Conservation (phyloP, 2,113 vertebrate genomes). For the Fregata magnificens region DNA sequence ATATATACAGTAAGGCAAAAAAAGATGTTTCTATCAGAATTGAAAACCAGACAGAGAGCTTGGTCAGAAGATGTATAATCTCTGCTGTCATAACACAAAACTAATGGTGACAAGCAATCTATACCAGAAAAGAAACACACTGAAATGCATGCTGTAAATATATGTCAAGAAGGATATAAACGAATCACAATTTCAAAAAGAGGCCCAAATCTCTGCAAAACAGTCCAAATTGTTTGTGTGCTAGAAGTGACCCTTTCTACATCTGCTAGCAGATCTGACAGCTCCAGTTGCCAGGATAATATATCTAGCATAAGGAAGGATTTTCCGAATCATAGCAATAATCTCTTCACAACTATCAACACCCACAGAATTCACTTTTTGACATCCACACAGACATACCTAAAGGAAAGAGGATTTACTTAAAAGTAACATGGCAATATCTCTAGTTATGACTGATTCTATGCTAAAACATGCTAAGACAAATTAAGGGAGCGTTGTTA, state of each 20-base stretch:
- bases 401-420: background rate
- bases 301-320: slow-evolving; percentile 11
- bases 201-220: slow-evolving; percentile 27
- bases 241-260: slow-evolving; percentile 39
- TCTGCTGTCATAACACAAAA: slow-evolving; percentile 47
- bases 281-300: slow-evolving; percentile 26
- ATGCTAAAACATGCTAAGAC: background rate
- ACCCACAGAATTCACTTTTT: slow-evolving; percentile 30
- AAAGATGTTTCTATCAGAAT: background rate
- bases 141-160: slow-evolving; percentile 22
- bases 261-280: slow-evolving; percentile 36
- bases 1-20: background rate
- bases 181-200: background rate
- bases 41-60: background rate
- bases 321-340: slow-evolving; percentile 57
- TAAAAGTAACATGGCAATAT: background rate
- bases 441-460: background rate
- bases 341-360: slow-evolving; percentile 57
- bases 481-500: background rate
- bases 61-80: slow-evolving; percentile 28
- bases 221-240: slow-evolving; percentile 27
- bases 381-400: background rate
- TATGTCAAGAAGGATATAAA: slow-evolving; percentile 25
- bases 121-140: background rate
- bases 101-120: slow-evolving; percentile 56